Conservation (phyloP, 2,113 vertebrate species). For the Cathartes aura region DNA sequence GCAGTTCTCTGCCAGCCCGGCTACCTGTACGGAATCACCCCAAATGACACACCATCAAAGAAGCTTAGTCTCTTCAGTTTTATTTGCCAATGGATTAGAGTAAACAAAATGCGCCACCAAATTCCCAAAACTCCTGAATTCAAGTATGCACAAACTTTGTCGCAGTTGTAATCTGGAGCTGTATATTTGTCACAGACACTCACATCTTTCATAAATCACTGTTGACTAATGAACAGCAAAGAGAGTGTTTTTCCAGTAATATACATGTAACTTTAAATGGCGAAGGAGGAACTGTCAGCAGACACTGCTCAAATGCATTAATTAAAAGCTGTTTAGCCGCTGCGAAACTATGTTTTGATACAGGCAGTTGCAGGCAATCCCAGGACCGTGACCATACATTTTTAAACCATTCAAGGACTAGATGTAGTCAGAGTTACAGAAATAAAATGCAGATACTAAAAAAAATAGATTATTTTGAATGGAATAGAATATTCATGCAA, state of each 20-base stretch:
- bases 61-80: background rate
- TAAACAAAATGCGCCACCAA: fast-evolving
- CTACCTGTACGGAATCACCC: no score
- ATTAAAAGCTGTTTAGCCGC: background rate
- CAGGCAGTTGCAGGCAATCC: background rate
- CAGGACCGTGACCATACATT: background rate
- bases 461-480: background rate
- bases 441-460: background rate
- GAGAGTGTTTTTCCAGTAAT: background rate
- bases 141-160: background rate
- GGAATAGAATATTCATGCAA: background rate
- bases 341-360: background rate
- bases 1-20: background rate
- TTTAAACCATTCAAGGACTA: background rate
- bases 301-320: background rate
- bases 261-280: background rate
- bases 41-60: fast-evolving
- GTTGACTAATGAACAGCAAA: background rate
- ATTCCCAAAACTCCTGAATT: background rate
- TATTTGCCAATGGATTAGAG: background rate
- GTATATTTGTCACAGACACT: background rate
- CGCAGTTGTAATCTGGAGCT: background rate
- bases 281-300: background rate
- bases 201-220: background rate
- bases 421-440: background rate